Conservation (phyloP, 2,888 invertebrate species). For the Oxycera nigricornis region DNA sequence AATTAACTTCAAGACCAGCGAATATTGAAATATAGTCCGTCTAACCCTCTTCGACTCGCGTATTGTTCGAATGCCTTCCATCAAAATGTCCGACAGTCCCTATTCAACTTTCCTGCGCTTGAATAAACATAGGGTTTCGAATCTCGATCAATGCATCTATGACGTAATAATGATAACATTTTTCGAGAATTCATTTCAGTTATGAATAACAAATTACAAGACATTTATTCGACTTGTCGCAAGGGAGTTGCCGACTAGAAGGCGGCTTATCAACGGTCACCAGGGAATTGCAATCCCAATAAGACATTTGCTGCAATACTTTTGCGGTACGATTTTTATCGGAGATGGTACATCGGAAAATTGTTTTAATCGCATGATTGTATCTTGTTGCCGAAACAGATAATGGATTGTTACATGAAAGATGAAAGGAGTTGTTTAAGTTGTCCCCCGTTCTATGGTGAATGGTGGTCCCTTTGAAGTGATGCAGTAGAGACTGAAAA, state of each 20-base stretch:
- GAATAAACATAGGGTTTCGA: constrained; percentile 27
- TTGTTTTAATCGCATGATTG: constrained; percentile 43
- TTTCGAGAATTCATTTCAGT: constrained; percentile 43
- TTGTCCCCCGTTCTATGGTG: background rate
- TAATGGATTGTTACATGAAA: constrained; percentile 32
- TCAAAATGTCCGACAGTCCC: constrained; percentile 14
- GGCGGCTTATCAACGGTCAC: constrained; percentile 14
- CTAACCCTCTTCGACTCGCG: background rate
- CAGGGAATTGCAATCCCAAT: constrained; percentile 43
- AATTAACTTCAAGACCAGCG: constrained; percentile 37
- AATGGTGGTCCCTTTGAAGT: constrained; percentile 26
- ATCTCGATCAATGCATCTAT: constrained; percentile 29
- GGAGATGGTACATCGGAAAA: constrained; percentile 42
- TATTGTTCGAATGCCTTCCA: background rate
- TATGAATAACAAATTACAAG: constrained; percentile 49
- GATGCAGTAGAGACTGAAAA: background rate
- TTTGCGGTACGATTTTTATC: constrained; percentile 38
- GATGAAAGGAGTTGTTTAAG: too few species aligned
- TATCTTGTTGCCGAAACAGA: constrained; percentile 24
- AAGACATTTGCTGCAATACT: constrained; percentile 30
- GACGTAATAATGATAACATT: constrained; percentile 38
- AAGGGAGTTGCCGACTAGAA: constrained; percentile 17
- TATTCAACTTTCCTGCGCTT: constrained; percentile 10
- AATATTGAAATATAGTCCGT: constrained; percentile 1
- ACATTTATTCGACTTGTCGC: constrained; percentile 43